Conservation (phyloP, 1,140 invertebrate species). For the Leucophenga varia region DNA sequence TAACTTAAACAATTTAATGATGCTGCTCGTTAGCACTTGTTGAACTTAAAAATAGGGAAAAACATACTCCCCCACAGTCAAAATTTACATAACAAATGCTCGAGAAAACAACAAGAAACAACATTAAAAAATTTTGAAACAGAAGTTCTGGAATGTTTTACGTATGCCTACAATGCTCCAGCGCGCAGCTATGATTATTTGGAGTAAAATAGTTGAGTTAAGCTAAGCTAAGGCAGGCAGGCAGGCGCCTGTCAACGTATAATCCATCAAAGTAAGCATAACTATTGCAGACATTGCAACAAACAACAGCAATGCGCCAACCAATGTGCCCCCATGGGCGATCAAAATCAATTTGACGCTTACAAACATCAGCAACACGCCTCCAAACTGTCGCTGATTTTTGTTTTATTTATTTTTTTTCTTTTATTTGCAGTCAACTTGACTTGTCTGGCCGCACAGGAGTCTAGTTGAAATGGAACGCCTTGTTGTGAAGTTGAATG, state of each 20-base stretch:
- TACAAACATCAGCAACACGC: constrained; percentile 30
- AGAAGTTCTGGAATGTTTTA: too few relatives aligned
- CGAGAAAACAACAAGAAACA: too few relatives aligned
- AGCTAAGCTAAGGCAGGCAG: too few relatives aligned
- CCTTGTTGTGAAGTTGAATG: constrained; percentile 6
- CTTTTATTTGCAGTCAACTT: too few relatives aligned
- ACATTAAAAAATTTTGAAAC: too few relatives aligned
- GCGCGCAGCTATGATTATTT: too few relatives aligned
- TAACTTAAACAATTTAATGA: too few relatives aligned
- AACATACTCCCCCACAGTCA: constrained; percentile 11
- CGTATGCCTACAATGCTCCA: too few relatives aligned
- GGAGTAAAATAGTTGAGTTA: too few relatives aligned
- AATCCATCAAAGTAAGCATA: constrained; percentile 38
- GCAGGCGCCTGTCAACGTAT: constrained; percentile 46
- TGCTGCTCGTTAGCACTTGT: constrained; percentile 24
- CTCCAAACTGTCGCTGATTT: constrained; percentile 13
- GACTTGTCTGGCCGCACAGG: constrained; percentile 7
- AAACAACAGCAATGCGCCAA: constrained; percentile 11
- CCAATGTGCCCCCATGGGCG: constrained; percentile 35
- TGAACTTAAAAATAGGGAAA: constrained; percentile 12
- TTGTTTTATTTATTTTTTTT: too few relatives aligned
- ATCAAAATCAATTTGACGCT: constrained; percentile 53
- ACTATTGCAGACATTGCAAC: constrained; percentile 22
- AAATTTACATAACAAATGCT: constrained; percentile 51
- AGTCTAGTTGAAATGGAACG: too few relatives aligned